Evolutionary conservation across 92 coral and sea anemone genomes (phyloP).

Genomic region (Isaurus tuberculatus): DNA sequence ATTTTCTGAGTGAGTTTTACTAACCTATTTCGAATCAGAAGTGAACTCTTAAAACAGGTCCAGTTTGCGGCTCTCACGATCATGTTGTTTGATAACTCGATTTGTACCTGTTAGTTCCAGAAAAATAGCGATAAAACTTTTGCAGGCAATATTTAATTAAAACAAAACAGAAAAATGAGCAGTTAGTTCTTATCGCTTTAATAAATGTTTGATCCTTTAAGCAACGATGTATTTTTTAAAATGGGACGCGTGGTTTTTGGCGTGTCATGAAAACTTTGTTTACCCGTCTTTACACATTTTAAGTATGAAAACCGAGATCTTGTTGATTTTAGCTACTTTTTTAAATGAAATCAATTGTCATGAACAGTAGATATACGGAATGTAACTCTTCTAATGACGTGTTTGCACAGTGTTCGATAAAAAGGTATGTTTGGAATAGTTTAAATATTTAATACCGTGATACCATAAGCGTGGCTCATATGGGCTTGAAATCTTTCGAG

Average conservation of each 20-base stretch:
- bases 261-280: slow-evolving; percentile 17
- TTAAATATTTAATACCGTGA: neutral
- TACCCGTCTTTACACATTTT: slow-evolving; percentile 33
- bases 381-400: slow-evolving; percentile 1
- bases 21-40: neutral
- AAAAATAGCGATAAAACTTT: too few relatives aligned
- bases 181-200: neutral
- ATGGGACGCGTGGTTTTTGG: slow-evolving; percentile 15
- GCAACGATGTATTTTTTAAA: neutral
- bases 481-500: neutral
- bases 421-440: neutral
- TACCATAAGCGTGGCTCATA: neutral
- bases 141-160: neutral
- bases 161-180: neutral
- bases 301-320: slow-evolving; percentile 28
- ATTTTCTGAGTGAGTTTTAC: neutral
- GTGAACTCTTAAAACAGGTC: neutral
- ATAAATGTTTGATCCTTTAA: neutral
- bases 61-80: neutral
- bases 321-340: slow-evolving; percentile 33
- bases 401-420: neutral
- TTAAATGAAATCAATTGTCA: neutral
- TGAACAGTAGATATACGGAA: slow-evolving; percentile 1
- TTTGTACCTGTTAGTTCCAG: neutral
- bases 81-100: neutral